phyloP scores from a whole-genome alignment of 2,797 vertebrate species.

The Melanotaenia pygmaea region DNA sequence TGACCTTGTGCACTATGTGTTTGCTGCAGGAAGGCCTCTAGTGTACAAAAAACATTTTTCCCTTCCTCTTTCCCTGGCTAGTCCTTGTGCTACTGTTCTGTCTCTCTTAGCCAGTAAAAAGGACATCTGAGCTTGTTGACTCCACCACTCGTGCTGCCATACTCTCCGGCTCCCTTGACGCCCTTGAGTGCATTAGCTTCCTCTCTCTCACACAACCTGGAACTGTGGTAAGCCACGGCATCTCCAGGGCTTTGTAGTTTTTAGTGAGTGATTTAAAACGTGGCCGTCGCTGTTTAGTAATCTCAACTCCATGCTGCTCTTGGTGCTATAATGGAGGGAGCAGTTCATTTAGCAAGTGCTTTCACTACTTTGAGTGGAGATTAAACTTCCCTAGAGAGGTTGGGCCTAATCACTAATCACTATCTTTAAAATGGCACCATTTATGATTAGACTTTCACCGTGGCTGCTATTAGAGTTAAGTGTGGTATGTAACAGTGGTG shows the following conservation, averaged over 20 bases:
- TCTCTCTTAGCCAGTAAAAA: conserved; percentile 71
- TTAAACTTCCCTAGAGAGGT: conserved; percentile 79
- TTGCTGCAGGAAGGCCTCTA: conserved; percentile 59
- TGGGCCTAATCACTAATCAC: conserved; percentile 80
- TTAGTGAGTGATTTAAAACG: conserved; percentile 79
- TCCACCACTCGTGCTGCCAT: conserved; percentile 72
- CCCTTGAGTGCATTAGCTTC: conserved; percentile 79
- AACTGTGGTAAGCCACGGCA: conserved; percentile 79
- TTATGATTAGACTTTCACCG: conserved; percentile 76
- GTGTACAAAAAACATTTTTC: conserved; percentile 54
- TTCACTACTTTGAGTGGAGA: conserved; percentile 81
- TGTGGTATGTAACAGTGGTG: conserved; percentile 49
- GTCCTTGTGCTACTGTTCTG: conserved; percentile 61
- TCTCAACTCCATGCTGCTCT: conserved; percentile 74
- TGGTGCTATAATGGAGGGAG: conserved; percentile 74
- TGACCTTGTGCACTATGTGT: conserved; percentile 72
- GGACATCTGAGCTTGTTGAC: conserved; percentile 82
- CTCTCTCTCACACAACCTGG: conserved; percentile 72
- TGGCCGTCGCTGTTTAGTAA: conserved; percentile 75
- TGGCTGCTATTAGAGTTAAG: conserved; percentile 66
- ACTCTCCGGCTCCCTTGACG: conserved; percentile 65
- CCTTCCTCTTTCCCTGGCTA: conserved; percentile 44
- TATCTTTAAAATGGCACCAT: conserved; percentile 79
- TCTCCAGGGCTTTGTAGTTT: conserved; percentile 80
- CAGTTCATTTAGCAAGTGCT: conserved; percentile 81